These are phyloP conservation scores for Thamnophis elegans DNA, from an alignment of 2,797 vertebrate genomes.

Conservation along the genomic window DNA sequence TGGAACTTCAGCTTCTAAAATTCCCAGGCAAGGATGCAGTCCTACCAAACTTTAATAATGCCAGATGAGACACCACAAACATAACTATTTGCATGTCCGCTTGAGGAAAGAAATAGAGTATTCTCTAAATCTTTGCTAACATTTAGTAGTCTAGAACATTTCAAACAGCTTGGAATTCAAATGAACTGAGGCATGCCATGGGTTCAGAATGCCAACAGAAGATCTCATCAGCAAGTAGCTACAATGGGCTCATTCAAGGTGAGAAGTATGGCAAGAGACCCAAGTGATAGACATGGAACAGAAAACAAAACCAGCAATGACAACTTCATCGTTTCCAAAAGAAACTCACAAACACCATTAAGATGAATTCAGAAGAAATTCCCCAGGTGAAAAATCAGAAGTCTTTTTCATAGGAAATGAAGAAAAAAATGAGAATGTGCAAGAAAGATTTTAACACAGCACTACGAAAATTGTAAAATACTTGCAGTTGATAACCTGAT, in stretches of 20 bases:
- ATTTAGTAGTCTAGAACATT: background rate
- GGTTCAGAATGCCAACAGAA: background rate
- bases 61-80: background rate
- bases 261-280: background rate
- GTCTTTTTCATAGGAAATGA: background rate
- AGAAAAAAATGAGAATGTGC: background rate
- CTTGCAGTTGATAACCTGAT: too few species aligned
- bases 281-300: background rate
- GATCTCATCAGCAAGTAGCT: background rate
- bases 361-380: background rate
- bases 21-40: background rate
- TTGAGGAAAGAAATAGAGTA: background rate
- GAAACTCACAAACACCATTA: background rate
- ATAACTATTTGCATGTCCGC: background rate
- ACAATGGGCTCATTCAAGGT: background rate
- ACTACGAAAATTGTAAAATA: background rate
- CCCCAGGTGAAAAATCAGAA: background rate
- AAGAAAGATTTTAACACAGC: background rate
- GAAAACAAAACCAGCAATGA: background rate
- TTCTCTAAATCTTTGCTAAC: background rate
- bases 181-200: background rate
- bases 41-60: background rate
- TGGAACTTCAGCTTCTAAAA: background rate
- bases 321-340: background rate
- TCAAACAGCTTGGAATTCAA: background rate